phyloP scores from a whole-genome alignment of 1,140 invertebrate species.

The Drosophila azteca region DNA sequence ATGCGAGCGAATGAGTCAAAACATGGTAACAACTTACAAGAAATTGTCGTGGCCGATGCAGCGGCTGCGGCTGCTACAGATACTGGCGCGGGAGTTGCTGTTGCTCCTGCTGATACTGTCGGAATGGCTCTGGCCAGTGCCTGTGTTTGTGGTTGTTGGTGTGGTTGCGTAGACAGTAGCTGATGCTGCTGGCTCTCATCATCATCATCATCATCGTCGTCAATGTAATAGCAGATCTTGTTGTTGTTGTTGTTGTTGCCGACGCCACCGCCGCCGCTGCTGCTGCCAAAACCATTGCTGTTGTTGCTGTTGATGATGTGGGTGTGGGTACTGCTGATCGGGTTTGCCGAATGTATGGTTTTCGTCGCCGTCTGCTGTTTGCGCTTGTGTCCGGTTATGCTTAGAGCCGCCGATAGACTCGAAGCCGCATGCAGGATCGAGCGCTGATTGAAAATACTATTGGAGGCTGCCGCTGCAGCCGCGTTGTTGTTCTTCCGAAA shows the following conservation, averaged over 20 bases:
- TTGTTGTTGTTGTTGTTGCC: constrained; percentile 39
- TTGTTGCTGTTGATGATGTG: constrained; percentile 14
- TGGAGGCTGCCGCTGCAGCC: constrained; percentile 78
- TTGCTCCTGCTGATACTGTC: constrained; percentile 41
- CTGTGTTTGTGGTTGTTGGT: constrained; percentile 31
- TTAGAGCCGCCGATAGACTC: constrained; percentile 71
- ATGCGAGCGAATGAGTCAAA: constrained; percentile 25
- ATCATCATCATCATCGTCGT: constrained; percentile 59
- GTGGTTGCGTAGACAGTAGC: constrained; percentile 41
- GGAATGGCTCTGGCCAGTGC: constrained; percentile 33
- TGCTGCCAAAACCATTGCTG: constrained; percentile 17
- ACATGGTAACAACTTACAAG: constrained; percentile 81
- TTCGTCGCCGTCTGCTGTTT: constrained; percentile 47
- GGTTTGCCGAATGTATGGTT: constrained; percentile 37
- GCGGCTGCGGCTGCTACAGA: constrained; percentile 36
- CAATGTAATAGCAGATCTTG: constrained; percentile 63
- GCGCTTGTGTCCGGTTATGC: constrained; percentile 72
- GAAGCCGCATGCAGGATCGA: constrained; percentile 67
- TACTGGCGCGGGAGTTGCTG: constrained; percentile 31
- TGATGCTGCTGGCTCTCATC: constrained; percentile 53
- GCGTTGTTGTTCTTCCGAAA: constrained; percentile 83
- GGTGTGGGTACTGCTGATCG: constrained; percentile 31
- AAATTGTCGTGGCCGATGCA: constrained; percentile 74
- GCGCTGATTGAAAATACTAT: constrained; percentile 82
- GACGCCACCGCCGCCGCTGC: constrained; percentile 25